phyloP scores from a whole-genome alignment of 2,113 vertebrate species.

The Mormoops blainvillei region DNA sequence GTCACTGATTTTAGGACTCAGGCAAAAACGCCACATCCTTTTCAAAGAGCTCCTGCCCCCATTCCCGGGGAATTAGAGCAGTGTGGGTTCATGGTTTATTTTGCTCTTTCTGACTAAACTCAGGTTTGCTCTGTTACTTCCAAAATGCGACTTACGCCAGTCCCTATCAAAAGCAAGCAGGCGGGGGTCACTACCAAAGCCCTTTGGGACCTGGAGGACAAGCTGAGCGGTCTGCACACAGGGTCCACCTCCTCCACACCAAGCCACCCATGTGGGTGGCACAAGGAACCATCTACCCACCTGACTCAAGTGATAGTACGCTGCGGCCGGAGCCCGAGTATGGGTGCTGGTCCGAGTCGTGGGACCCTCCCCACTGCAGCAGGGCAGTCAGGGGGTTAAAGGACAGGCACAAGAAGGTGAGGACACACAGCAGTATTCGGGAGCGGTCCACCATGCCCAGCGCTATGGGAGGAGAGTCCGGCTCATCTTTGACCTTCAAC shows the following conservation, averaged over 20 bases:
- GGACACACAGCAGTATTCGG: slow-evolving; percentile 93
- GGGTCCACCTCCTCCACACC: neutral
- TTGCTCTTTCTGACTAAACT: neutral
- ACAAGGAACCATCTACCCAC: slow-evolving; percentile 55
- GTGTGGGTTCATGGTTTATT: neutral
- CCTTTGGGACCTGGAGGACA: neutral
- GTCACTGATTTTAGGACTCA: neutral
- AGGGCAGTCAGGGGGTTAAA: slow-evolving; percentile 94
- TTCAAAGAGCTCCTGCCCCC: neutral
- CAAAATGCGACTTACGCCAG: neutral
- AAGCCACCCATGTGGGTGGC: neutral
- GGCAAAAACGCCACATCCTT: neutral
- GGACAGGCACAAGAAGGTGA: slow-evolving; percentile 96
- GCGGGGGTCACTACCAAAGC: neutral
- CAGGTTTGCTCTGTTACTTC: neutral
- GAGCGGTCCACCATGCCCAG: slow-evolving; percentile 99
- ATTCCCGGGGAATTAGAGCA: neutral
- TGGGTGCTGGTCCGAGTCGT: slow-evolving; percentile 51
- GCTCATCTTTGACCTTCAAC: slow-evolving; percentile 94
- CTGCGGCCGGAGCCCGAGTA: slow-evolving; percentile 84
- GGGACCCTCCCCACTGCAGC: slow-evolving; percentile 78
- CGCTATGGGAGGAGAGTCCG: slow-evolving; percentile 90
- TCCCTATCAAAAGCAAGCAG: neutral
- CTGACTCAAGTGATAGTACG: slow-evolving; percentile 85
- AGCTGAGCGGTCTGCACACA: neutral